A percentile compares a stretch with the other conserved stretches of the same genome.
These are phyloP conservation scores for Euwallacea fornicatus DNA, from an alignment of 1,140 invertebrate species.

Conservation along the genomic window DNA sequence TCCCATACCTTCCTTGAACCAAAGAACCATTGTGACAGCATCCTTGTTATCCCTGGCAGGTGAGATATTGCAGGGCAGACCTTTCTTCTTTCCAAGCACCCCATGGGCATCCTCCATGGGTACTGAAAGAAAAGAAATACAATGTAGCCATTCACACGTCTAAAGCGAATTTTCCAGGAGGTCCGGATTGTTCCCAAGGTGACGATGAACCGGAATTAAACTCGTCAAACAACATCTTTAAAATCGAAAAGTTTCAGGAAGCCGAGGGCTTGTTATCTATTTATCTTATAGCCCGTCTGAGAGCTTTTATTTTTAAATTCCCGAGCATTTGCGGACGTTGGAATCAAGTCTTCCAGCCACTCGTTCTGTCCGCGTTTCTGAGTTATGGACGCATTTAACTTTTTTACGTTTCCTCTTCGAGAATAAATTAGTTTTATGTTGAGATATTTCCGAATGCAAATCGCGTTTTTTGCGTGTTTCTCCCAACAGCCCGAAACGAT, in stretches of 20 bases:
- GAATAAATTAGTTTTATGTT: slow-evolving; percentile 35
- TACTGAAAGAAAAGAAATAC: slow-evolving; percentile 61
- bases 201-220: slow-evolving; percentile 27
- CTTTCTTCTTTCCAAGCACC: slow-evolving; percentile 73
- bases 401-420: slow-evolving; percentile 31
- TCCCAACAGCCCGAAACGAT: slow-evolving; percentile 15
- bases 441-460: slow-evolving; percentile 35
- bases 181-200: slow-evolving; percentile 22
- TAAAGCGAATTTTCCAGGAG: background rate
- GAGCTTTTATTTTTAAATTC: slow-evolving; percentile 32
- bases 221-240: slow-evolving; percentile 29
- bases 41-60: slow-evolving; percentile 70
- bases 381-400: slow-evolving; percentile 33
- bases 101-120: slow-evolving; percentile 77
- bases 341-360: background rate
- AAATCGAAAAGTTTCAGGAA: slow-evolving; percentile 30
- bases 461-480: slow-evolving; percentile 33
- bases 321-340: background rate
- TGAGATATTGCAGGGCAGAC: slow-evolving; percentile 80
- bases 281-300: slow-evolving; percentile 30
- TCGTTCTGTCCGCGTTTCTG: background rate
- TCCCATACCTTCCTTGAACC: slow-evolving; percentile 82
- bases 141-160: background rate
- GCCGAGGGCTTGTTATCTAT: slow-evolving; percentile 37
- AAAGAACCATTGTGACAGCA: slow-evolving; percentile 82